A percentile compares a stretch with the other conserved stretches of the same genome.
phyloP scores from a whole-genome alignment of 1,140 invertebrate genomes.

The Xylocopa sonorina region DNA sequence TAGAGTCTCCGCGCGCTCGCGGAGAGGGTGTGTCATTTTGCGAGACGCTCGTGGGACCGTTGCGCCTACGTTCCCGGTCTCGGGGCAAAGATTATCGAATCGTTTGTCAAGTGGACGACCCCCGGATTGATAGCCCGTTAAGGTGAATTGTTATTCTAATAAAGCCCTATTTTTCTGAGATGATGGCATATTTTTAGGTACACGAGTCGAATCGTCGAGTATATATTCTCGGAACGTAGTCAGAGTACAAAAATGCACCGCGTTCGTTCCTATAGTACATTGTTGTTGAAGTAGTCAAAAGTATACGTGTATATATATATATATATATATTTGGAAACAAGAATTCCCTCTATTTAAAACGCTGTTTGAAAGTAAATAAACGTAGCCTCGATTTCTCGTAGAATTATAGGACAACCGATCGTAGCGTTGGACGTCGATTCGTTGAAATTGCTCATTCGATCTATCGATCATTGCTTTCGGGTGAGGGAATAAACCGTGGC shows the following conservation, averaged over 20 bases:
- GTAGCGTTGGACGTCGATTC: too few species aligned
- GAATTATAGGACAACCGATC: background rate
- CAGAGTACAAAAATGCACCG: slow-evolving; percentile 10
- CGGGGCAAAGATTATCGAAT: too few species aligned
- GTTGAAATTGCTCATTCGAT: too few species aligned
- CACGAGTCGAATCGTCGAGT: background rate
- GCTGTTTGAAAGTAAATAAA: slow-evolving; percentile 8
- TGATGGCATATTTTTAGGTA: slow-evolving; percentile 11
- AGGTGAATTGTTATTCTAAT: background rate
- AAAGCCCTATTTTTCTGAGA: slow-evolving; percentile 13
- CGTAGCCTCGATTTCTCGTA: background rate
- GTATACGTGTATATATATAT: background rate
- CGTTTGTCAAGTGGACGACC: background rate
- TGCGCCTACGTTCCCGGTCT: background rate
- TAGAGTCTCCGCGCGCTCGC: background rate
- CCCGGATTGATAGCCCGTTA: background rate
- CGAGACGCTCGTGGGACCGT: background rate
- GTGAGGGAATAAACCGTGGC: too few species aligned
- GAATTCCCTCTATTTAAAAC: background rate
- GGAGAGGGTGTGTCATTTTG: background rate
- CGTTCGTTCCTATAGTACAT: slow-evolving; percentile 7
- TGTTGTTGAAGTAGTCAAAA: background rate
- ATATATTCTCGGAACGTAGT: slow-evolving; percentile 2
- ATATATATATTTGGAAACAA: slow-evolving; percentile 2
- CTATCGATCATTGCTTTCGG: too few species aligned